Conservation (phyloP, 2,797 vertebrate species). For the Erethizon dorsatum region DNA sequence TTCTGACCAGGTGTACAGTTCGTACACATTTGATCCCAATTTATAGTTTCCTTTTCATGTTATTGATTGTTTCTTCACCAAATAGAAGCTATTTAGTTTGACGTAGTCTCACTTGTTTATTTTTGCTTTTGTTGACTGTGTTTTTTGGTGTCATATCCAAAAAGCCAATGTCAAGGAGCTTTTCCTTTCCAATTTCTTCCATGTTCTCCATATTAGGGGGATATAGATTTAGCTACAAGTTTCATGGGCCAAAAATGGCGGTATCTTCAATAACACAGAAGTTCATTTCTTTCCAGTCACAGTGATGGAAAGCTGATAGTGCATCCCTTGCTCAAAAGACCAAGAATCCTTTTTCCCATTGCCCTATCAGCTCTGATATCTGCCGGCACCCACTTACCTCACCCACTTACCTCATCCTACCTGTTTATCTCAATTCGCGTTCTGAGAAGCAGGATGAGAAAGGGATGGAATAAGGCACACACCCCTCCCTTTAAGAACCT, state of each 20-base stretch:
- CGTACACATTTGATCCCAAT: not conserved
- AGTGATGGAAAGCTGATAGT: not conserved
- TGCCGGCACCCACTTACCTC: not conserved
- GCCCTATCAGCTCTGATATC: not conserved
- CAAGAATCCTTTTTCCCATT: not conserved
- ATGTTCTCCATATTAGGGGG: not conserved
- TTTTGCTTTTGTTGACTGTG: not conserved
- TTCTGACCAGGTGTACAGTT: not conserved
- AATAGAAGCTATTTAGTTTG: not conserved
- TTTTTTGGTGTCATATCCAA: not conserved
- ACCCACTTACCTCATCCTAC: not conserved
- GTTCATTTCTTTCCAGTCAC: not conserved
- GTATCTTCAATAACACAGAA: not conserved
- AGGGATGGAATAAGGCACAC: not conserved
- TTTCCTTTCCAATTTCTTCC: not conserved
- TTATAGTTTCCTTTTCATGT: not conserved
- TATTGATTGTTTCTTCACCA: not conserved
- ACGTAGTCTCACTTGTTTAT: not conserved
- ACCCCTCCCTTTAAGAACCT: not conserved
- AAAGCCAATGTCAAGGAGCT: not conserved
- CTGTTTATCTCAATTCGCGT: not conserved
- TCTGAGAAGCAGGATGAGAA: not conserved
- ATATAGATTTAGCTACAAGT: not conserved
- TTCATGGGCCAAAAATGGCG: not conserved
- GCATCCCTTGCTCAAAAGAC: not conserved